Evolutionary conservation across 2,797 vertebrate genomes (phyloP).

Genomic region (Scyliorhinus canicula): DNA sequence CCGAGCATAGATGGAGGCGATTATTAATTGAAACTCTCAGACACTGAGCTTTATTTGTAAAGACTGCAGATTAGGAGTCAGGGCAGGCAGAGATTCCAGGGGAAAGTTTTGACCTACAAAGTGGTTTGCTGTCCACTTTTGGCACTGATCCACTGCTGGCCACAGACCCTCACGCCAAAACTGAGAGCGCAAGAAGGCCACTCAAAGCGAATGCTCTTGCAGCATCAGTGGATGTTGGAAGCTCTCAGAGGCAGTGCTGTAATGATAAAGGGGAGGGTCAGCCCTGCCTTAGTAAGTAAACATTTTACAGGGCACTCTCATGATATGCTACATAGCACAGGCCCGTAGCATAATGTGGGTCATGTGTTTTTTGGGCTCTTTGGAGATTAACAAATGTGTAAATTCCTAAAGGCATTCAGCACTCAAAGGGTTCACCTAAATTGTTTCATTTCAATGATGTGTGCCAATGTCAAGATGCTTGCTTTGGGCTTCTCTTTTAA

Average conservation of each 20-base stretch:
- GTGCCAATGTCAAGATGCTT: background rate
- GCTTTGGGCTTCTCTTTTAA: background rate
- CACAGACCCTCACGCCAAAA: background rate
- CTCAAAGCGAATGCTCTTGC: background rate
- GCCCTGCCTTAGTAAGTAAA: background rate
- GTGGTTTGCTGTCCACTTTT: background rate
- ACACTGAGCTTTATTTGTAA: background rate
- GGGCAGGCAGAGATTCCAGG: background rate
- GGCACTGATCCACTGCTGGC: background rate
- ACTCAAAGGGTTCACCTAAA: background rate
- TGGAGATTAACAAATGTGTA: background rate
- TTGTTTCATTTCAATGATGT: background rate
- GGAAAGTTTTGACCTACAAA: background rate
- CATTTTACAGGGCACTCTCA: background rate
- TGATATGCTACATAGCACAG: background rate
- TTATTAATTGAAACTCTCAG: background rate
- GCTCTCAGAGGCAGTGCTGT: too few relatives aligned
- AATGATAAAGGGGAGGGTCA: background rate
- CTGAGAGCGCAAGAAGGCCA: background rate
- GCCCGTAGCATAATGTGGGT: background rate
- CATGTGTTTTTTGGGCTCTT: background rate
- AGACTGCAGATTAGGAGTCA: background rate
- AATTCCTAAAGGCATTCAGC: background rate
- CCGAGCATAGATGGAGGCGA: background rate
- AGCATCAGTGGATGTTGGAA: background rate